Evolutionary conservation across 2,797 vertebrate species (phyloP), one percentile per base, ranked within the genome.

Genomic region (Gobio occitaniae): DNA sequence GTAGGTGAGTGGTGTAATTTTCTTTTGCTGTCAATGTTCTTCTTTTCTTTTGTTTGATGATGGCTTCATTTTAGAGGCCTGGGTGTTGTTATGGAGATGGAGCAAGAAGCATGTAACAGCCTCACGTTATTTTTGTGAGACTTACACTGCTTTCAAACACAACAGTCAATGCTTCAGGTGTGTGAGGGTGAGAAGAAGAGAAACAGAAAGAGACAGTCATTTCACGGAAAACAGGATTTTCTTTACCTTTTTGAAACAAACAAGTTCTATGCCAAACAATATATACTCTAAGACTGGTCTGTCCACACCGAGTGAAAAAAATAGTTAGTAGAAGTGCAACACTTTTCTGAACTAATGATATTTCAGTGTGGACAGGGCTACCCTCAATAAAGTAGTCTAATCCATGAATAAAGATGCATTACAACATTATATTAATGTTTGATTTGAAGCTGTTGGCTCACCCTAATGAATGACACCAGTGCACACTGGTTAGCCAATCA

Each of bases 41-140:
- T 84, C 54, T 44, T 79, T 85, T 69, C 77, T 71, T 65, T 85
- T 80, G 83, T 80, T 69, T 50, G 15, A 65, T 63, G 76, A 61
- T 80, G 54, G 83, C 66, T 80, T 80, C 19, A 74, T 74, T 72
- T 52, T 52, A 29, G 83, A 80, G 44, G 44, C 29, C 16, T 44
- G 83, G 21, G 15, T 6, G 44, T 85, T 79, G 83, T 79, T 85
- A 78, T 59, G 44, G 76, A 85, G 68, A 74, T 80, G 56, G 52
- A 79, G 48, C 3, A 68, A 70, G 38, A 77, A 36, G 15, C 41
- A 71, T 38, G 54, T 15, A 47, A 61, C 52, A 36, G 52, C 25
- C 17, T 12, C 0, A 13, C 61, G 50, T 85, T 85, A 50, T 47
- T 79, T 72, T 63, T 25, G 10, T 63, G 29, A 84, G 38, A 70